Percentiles rank a stretch among this genome's conserved stretches.
phyloP scores from a whole-genome alignment of 2,888 invertebrate species.

The Syritta pipiens region DNA sequence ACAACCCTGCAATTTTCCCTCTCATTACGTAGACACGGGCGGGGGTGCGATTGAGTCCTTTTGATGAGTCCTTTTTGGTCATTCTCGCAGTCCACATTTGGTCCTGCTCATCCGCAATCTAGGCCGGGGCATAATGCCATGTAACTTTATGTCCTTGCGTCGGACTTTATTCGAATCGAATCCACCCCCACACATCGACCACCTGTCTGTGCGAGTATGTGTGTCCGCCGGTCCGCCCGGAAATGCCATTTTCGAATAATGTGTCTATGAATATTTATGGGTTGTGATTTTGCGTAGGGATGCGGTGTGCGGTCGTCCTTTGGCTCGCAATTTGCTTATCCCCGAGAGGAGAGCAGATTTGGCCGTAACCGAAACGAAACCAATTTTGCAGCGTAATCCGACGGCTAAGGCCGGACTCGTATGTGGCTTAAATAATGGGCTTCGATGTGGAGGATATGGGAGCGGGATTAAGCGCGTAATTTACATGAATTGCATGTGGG shows the following conservation, averaged over 20 bases:
- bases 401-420: constrained; percentile 54
- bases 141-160: constrained; percentile 65
- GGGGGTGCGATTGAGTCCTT: constrained; percentile 6
- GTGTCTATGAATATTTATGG: constrained; percentile 69
- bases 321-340: constrained; percentile 62
- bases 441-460: constrained; percentile 47
- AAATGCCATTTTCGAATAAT: constrained; percentile 68
- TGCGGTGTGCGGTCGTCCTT: constrained; percentile 26
- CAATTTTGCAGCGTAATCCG: constrained; percentile 65
- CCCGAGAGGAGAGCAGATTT: constrained; percentile 56
- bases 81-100: constrained; percentile 42
- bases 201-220: too few species aligned
- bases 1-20: constrained; percentile 45
- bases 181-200: constrained; percentile 36
- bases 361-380: constrained; percentile 28
- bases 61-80: constrained; percentile 37
- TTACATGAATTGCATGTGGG: constrained; percentile 61
- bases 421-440: constrained; percentile 59
- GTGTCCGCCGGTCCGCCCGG: constrained; percentile 31
- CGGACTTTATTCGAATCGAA: constrained; percentile 46
- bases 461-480: constrained; percentile 57
- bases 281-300: constrained; percentile 64
- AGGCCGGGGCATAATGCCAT: constrained; percentile 64
- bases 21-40: constrained; percentile 55
- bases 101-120: constrained; percentile 61